phyloP scores from a whole-genome alignment of 2,797 vertebrate species.

The Numenius phaeopus region DNA sequence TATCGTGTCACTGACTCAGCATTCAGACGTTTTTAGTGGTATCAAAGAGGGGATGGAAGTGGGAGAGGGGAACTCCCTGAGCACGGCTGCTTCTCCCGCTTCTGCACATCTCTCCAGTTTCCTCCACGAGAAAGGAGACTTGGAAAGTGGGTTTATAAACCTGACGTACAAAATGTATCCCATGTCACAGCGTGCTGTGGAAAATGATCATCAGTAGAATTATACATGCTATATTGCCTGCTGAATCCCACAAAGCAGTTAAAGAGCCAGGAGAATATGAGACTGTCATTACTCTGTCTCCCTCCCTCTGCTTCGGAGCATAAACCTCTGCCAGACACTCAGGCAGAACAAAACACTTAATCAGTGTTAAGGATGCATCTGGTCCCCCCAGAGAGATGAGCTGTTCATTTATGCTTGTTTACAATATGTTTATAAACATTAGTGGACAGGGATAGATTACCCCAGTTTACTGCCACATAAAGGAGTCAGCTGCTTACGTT shows the following conservation, averaged over 20 bases:
- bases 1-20: neutral
- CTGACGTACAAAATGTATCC: neutral
- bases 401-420: conserved; percentile 76
- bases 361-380: conserved; percentile 78
- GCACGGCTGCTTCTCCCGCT: neutral
- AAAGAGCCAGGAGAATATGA: conserved; percentile 66
- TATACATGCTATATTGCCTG: conserved; percentile 15
- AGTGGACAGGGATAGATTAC: conserved; percentile 78
- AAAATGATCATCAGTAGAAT: conserved; percentile 34
- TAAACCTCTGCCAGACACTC: conserved; percentile 77
- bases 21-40: neutral
- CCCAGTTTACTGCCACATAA: conserved; percentile 70
- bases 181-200: neutral
- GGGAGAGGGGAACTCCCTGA: rapidly evolving
- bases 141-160: neutral
- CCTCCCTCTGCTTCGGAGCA: conserved; percentile 54
- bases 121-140: neutral
- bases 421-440: conserved; percentile 79
- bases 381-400: conserved; percentile 75
- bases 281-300: conserved; percentile 66
- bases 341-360: conserved; percentile 80
- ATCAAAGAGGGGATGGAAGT: neutral
- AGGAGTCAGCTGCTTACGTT: conserved; percentile 43
- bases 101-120: neutral
- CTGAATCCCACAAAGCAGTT: conserved; percentile 59